These are phyloP conservation scores for Crocidura indochinensis DNA, from an alignment of 2,797 vertebrate species.

Conservation along the genomic window DNA sequence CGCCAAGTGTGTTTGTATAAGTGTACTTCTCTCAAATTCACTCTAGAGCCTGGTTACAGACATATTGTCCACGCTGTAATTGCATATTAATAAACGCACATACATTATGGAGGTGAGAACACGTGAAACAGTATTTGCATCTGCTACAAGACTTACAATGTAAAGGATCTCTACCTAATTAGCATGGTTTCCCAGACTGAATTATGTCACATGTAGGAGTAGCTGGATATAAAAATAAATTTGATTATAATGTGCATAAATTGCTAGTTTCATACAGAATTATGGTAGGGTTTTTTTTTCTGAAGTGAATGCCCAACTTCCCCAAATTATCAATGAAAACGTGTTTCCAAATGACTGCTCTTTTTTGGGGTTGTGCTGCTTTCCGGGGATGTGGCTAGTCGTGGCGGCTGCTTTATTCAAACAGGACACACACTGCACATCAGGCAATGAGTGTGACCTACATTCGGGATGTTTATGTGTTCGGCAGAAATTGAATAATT, in stretches of 20 bases:
- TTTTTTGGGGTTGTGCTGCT: constrained; percentile 74
- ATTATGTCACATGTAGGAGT: constrained; percentile 88
- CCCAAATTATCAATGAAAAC: constrained; percentile 87
- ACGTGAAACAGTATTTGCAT: constrained; percentile 89
- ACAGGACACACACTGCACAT: constrained; percentile 79
- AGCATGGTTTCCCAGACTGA: constrained; percentile 90
- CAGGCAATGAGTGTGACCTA: constrained; percentile 81
- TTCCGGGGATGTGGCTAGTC: constrained; percentile 80
- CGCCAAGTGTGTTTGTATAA: not conserved
- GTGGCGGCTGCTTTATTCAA: constrained; percentile 81
- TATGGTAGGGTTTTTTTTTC: constrained; percentile 84
- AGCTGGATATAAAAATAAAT: constrained; percentile 91
- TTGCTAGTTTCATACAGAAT: constrained; percentile 87
- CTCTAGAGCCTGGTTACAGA: constrained; percentile 64
- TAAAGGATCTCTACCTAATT: constrained; percentile 91
- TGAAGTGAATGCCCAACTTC: constrained; percentile 86
- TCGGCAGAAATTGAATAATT: constrained; percentile 68
- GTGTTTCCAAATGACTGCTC: constrained; percentile 83
- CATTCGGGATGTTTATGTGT: constrained; percentile 82
- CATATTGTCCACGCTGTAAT: constrained; percentile 76
- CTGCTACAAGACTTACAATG: constrained; percentile 88
- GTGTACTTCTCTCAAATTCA: constrained; percentile 55
- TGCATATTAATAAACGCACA: constrained; percentile 85
- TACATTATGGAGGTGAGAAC: constrained; percentile 87
- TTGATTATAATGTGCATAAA: constrained; percentile 91